Conservation (phyloP, 2,888 invertebrate genomes). For the Chydorus sphaericus region DNA sequence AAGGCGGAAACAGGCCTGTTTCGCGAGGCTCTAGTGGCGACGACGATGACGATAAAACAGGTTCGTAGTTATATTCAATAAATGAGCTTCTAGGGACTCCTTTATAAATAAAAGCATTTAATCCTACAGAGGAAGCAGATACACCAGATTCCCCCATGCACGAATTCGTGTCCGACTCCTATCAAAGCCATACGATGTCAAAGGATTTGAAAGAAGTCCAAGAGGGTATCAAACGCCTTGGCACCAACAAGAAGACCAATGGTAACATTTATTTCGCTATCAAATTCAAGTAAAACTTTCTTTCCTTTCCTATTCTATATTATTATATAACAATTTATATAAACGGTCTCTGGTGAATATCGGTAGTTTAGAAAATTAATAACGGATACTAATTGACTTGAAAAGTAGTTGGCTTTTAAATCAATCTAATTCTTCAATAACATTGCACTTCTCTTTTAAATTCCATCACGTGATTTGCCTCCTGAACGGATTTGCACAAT, state of each 20-base stretch:
- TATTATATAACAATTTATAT: no score
- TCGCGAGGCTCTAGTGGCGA: slow-evolving; percentile 6
- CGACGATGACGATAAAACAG: slow-evolving; percentile 12
- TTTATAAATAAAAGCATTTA: not conserved
- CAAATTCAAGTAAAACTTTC: no score
- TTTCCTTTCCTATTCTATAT: no score
- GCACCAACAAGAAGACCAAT: slow-evolving; percentile 35
- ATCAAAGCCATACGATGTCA: slow-evolving; percentile 40
- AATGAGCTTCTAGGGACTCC: not conserved
- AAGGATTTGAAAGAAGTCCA: slow-evolving; percentile 55
- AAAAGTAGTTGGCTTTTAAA: no score
- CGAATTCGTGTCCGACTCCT: slow-evolving; percentile 63
- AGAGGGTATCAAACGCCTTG: slow-evolving; percentile 58
- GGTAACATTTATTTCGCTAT: no score
- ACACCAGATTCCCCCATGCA: slow-evolving; percentile 30
- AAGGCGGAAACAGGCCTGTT: slow-evolving; percentile 17
- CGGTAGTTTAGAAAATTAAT: no score
- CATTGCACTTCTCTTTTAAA: no score
- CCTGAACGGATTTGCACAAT: no score
- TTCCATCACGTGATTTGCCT: no score
- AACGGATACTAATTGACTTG: no score
- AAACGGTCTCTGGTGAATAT: no score
- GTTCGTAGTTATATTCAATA: not conserved
- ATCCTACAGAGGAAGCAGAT: not conserved
- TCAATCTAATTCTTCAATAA: no score